Evolutionary conservation across 2,113 vertebrate species (phyloP), one percentile per base, ranked within the genome.

Genomic region (Cairina moschata): DNA sequence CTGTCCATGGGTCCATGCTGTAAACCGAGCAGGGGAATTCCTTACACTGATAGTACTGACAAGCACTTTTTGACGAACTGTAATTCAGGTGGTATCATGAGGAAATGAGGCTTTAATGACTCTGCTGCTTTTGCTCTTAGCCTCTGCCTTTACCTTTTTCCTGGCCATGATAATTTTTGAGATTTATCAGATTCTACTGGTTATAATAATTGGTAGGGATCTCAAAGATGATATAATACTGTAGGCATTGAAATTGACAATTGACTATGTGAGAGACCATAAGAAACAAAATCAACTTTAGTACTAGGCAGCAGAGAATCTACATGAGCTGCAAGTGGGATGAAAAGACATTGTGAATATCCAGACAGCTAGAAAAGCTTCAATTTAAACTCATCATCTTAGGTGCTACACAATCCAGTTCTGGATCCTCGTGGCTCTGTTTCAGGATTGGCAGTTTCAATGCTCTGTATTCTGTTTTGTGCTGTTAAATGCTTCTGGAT

Each of bases 11-110:
- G 38, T 67, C 77, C 50, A 8, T 83, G 40, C 60, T 91, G 76
- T 62, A 54, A 81, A 54, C 52, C 34, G 36, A 73, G n/a, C 52
- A 86, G 46, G 42, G 68, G 40, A 88, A 71, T 78, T 40, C 36
- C 38, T 90, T 48, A 11, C 62, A 6, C 40, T 69, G 1, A 5
- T 66, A 52, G 42, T 25, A 34, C 25, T 4, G 5, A 11, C 83
- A 68, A 11, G 17, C 59, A 50, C 50, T 52, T 71, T 83, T 25
- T 83, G 88, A 80, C 40, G 77, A 88, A 62, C 40, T 31, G 14
- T 0, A 0, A 63, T 80, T 71, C 54, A 54, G 54, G 22, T 0
- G 2, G 22, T 71, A 17, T 40, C 6, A 2, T 56, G 22, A 67
- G 17, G 42, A 88, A 83, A 42, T 0, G 2, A 46, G 13, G 8